A percentile compares a stretch with the other conserved stretches of the same genome.
Conservation (phyloP, 1,140 invertebrate species). For the Papilio polyxenes region DNA sequence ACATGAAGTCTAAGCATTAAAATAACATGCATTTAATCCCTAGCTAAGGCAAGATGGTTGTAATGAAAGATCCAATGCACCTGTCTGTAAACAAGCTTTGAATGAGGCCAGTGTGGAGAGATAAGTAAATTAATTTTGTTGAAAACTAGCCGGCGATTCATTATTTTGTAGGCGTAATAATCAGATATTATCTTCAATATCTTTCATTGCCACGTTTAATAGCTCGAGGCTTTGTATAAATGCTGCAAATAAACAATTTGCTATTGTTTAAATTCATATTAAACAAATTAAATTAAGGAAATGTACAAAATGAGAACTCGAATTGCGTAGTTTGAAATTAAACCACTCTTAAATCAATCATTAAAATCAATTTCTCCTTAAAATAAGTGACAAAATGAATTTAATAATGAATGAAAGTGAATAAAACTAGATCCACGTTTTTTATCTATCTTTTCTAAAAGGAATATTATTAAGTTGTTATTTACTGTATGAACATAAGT, state of each 20-base stretch:
- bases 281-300: no score
- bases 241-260: not conserved
- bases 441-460: not conserved
- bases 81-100: conserved; percentile 23
- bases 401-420: no score
- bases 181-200: not conserved
- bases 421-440: not conserved
- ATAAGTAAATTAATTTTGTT: conserved; percentile 18
- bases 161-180: not conserved
- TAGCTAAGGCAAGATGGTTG: not conserved
- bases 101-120: not conserved
- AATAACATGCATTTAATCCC: conserved; percentile 11
- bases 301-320: no score
- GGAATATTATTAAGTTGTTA: not conserved
- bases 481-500: conserved; percentile 50
- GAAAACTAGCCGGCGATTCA: not conserved
- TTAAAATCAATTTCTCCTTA: not conserved
- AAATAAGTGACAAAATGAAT: no score
- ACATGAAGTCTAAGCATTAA: conserved; percentile 2
- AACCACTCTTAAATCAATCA: no score
- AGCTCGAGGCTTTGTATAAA: not conserved
- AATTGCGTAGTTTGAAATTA: no score
- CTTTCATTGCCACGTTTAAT: not conserved
- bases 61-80: conserved; percentile 26
- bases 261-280: no score